Evolutionary conservation across 2,797 vertebrate genomes (phyloP).

Genomic region (Coranthus polyacanthus): DNA sequence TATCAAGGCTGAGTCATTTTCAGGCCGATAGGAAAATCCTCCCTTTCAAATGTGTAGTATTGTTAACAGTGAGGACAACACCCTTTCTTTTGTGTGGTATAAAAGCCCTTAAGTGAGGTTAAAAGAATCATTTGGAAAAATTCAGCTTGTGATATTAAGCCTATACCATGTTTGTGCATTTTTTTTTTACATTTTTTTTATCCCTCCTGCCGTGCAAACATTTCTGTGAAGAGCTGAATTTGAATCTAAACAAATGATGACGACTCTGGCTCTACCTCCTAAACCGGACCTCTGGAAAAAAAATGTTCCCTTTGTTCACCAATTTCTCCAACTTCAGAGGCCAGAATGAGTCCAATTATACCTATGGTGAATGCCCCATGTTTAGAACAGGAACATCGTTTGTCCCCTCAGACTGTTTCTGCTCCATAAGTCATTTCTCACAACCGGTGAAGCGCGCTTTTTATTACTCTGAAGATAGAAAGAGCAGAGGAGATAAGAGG

Average conservation of each 20-base stretch:
- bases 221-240: constrained; percentile 31
- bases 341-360: not conserved
- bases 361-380: constrained; percentile 20
- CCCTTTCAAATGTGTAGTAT: not conserved
- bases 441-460: constrained; percentile 39
- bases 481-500: constrained; percentile 64
- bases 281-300: constrained; percentile 16
- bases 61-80: not conserved
- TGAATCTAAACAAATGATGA: constrained; percentile 50
- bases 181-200: not conserved
- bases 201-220: not conserved
- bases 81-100: constrained; percentile 4
- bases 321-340: not conserved
- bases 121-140: not conserved
- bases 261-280: not conserved
- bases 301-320: constrained; percentile 26
- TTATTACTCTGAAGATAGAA: constrained; percentile 54
- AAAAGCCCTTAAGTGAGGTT: not conserved
- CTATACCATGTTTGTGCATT: not conserved
- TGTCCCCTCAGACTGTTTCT: constrained; percentile 39
- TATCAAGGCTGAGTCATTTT: not conserved
- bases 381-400: constrained; percentile 44
- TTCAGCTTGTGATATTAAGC: not conserved
- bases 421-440: constrained; percentile 46
- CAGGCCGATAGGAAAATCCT: not conserved